Conservation (phyloP, 2,113 vertebrate genomes). For the Zeus faber region DNA sequence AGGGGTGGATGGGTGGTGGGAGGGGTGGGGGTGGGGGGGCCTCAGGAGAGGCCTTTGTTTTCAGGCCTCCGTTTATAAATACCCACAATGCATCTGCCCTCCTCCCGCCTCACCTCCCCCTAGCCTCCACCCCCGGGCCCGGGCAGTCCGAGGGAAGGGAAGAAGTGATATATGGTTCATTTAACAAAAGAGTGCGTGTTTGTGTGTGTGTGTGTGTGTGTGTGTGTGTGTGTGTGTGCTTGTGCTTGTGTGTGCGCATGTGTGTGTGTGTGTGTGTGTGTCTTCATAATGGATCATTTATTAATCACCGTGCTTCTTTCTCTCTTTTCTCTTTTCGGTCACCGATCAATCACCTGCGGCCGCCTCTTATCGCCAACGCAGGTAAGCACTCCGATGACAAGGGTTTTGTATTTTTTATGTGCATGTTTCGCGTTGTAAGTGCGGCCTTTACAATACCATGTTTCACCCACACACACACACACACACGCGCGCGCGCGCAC, state of each 20-base stretch:
- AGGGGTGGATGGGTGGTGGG: too few relatives aligned
- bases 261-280: conserved; percentile 22
- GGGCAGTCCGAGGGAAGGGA: conserved; percentile 7
- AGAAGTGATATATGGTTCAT: conserved; percentile 70
- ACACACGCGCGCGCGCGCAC: too few relatives aligned
- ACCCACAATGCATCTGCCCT: conserved; percentile 74
- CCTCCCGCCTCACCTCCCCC: conserved; percentile 64
- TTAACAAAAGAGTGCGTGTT: conserved; percentile 62
- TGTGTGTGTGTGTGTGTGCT: conserved; percentile 26
- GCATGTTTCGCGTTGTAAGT: neutral
- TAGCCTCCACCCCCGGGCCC: conserved; percentile 43
- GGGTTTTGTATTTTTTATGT: neutral
- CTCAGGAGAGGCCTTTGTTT: conserved; percentile 93
- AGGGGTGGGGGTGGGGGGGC: neutral
- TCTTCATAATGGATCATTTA: conserved; percentile 1
- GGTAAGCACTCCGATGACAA: conserved; percentile 60
- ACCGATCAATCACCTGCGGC: neutral
- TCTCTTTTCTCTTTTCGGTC: conserved; percentile 30
- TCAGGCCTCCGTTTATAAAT: conserved; percentile 81
- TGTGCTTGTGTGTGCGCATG: conserved; percentile 37
- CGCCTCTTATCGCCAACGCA: conserved; percentile 53
- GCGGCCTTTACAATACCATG: too few relatives aligned
- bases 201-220: conserved; percentile 24
- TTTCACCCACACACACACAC: conserved; percentile 16
- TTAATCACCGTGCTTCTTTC: conserved; percentile 22